These are phyloP conservation scores for Chamaetylas fuelleborni DNA, from an alignment of 2,113 vertebrate genomes.

Conservation along the genomic window DNA sequence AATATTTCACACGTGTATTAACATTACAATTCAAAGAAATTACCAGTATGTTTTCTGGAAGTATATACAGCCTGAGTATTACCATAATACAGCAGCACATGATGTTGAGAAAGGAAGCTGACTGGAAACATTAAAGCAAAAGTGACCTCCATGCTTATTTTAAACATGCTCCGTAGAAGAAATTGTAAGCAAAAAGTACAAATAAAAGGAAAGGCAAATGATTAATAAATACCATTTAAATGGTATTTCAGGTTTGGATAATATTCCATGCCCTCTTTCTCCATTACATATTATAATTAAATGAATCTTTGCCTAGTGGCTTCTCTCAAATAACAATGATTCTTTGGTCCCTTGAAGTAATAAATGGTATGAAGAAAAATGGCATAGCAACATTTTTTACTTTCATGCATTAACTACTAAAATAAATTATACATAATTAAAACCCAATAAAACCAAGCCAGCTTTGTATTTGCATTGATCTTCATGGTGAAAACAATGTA, in stretches of 20 bases:
- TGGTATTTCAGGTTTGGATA: not conserved
- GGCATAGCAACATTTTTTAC: not conserved
- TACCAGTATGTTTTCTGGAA: not conserved
- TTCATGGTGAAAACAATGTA: not conserved
- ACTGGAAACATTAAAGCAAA: not conserved
- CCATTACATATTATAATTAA: not conserved
- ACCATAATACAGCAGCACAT: fast-evolving
- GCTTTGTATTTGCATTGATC: not conserved
- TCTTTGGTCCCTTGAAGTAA: not conserved
- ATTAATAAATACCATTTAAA: not conserved
- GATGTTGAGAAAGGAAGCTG: not conserved
- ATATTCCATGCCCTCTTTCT: not conserved
- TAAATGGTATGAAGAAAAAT: not conserved
- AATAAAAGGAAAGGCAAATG: not conserved
- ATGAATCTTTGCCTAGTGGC: not conserved
- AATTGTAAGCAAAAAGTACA: not conserved
- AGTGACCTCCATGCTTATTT: not conserved
- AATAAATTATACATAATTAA: not conserved
- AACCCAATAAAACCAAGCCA: not conserved
- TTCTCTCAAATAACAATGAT: not conserved
- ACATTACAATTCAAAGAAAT: not conserved
- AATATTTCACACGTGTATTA: not conserved
- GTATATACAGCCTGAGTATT: not conserved
- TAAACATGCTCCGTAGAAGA: not conserved
- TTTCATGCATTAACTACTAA: not conserved